Evolutionary conservation across 2,888 invertebrate genomes (phyloP), one percentile per base, ranked within the genome.

Genomic region (Nemotelus nigrinus): DNA sequence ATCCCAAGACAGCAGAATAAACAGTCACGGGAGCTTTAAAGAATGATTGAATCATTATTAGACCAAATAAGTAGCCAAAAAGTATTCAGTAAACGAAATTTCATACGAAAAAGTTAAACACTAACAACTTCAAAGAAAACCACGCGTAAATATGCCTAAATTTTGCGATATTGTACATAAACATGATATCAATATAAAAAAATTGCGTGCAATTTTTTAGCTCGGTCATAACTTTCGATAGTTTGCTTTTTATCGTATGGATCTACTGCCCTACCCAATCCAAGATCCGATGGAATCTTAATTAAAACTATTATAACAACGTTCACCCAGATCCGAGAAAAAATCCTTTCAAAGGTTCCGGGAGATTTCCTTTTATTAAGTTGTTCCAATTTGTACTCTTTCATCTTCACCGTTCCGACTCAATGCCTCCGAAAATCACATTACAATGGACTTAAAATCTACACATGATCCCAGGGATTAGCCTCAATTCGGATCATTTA

Each of bases 311-410:
- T 70, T 50, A 70, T 43, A 53, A 53, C 53, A 10, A 53, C 70
- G 43, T 70, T 70, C 43, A 4, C 44, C 70, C 44, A 55, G 53
- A 53, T 47, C 53, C 53, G 70, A 43, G 55, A 53, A 70, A 65
- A 70, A 70, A 70, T 48, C 44, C 70, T 43, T 70, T 70, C 53
- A 53, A 70, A 70, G 53, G 70, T 70, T 50, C 70, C 70, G 70
- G 25, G 70, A 70, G 39, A 44, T 70, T 53, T 70, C 53, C 67
- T 67, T 60, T 70, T 70, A 55, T 70, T 53, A 70, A 70, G 70
- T 55, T 70, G 70, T 70, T 70, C 70, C 70, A 70, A 70, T 70
- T 70, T 70, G 70, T 70, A 47, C 39, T 60, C 74, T 74, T 74
- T 74, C 60, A 74, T 74, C 74, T 74, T 63, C 41, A 74, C 74